phyloP scores from a whole-genome alignment of 2,888 invertebrate genomes.

The Lasioglossum zephyrum region DNA sequence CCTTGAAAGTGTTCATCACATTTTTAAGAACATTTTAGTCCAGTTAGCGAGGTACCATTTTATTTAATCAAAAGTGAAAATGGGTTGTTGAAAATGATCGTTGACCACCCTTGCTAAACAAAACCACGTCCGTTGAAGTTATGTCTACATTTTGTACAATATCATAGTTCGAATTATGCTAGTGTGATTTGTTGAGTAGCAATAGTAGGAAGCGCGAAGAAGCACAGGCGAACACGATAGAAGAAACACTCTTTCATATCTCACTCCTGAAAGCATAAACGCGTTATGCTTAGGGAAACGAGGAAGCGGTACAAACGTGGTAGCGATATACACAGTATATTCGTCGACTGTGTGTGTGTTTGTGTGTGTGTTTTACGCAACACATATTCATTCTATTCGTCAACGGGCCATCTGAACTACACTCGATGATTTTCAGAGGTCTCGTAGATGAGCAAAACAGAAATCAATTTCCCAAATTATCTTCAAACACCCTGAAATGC shows the following conservation, averaged over 20 bases:
- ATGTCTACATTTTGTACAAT: constrained; percentile 74
- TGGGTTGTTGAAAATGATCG: no score
- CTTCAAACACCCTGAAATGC: not conserved
- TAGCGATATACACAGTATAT: constrained; percentile 44
- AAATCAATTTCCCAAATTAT: not conserved
- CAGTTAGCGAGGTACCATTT: not conserved
- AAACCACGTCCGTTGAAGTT: constrained; percentile 52
- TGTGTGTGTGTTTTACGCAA: constrained; percentile 26
- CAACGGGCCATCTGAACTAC: constrained; percentile 13
- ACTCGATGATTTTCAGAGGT: not conserved
- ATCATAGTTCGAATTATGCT: constrained; percentile 64
- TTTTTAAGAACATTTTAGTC: not conserved
- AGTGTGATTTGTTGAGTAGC: constrained; percentile 39
- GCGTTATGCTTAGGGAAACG: constrained; percentile 21
- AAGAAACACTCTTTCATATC: constrained; percentile 34
- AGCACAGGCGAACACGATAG: constrained; percentile 55
- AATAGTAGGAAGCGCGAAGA: constrained; percentile 59
- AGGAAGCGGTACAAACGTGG: constrained; percentile 35
- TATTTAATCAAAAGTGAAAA: not conserved
- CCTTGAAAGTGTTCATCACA: not conserved
- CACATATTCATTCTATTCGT: constrained; percentile 26
- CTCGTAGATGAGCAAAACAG: not conserved
- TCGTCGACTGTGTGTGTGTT: constrained; percentile 8
- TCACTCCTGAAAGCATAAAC: constrained; percentile 36
- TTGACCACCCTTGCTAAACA: constrained; percentile 39